Percentiles rank a stretch among this genome's conserved stretches.
Evolutionary conservation across 37 sponge, comb jelly and placozoan species (phyloP).

Genomic region (Beroe ovata): DNA sequence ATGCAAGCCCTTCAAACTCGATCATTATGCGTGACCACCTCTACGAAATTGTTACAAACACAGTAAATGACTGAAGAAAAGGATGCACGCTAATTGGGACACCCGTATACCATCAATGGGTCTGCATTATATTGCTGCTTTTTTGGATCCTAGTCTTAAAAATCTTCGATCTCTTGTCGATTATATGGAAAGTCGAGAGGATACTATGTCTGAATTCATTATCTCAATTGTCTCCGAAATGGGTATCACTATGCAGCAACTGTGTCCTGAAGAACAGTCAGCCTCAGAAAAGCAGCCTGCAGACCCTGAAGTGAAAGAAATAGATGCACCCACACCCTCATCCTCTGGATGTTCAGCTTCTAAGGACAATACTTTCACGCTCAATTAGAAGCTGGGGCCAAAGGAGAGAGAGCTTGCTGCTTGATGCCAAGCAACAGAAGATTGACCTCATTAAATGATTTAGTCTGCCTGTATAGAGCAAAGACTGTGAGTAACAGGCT

Average conservation of each 20-base stretch:
- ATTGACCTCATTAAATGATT: too few species aligned
- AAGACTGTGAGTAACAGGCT: too few species aligned
- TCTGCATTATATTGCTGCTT: slow-evolving; percentile 5
- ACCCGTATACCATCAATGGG: slow-evolving; percentile 6
- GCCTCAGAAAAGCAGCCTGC: too few species aligned
- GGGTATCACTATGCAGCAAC: background rate
- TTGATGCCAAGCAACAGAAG: too few species aligned
- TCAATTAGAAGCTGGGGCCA: too few species aligned
- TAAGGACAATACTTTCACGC: too few species aligned
- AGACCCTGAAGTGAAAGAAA: too few species aligned
- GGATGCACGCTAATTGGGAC: slow-evolving; percentile 6
- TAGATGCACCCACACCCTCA: too few species aligned
- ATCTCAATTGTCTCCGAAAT: background rate
- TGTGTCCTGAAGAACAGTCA: slow-evolving; percentile 12
- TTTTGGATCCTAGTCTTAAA: slow-evolving; percentile 4
- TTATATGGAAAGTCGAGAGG: slow-evolving; percentile 11
- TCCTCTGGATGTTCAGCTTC: too few species aligned
- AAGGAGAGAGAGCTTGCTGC: too few species aligned
- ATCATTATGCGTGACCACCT: slow-evolving; percentile 12
- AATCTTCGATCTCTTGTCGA: background rate
- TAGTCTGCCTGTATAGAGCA: too few species aligned
- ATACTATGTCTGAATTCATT: background rate
- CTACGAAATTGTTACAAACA: background rate
- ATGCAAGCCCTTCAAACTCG: slow-evolving; percentile 6
- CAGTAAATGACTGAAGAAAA: background rate